phyloP scores from a whole-genome alignment of 2,888 invertebrate genomes.

The Octodonta nipae region DNA sequence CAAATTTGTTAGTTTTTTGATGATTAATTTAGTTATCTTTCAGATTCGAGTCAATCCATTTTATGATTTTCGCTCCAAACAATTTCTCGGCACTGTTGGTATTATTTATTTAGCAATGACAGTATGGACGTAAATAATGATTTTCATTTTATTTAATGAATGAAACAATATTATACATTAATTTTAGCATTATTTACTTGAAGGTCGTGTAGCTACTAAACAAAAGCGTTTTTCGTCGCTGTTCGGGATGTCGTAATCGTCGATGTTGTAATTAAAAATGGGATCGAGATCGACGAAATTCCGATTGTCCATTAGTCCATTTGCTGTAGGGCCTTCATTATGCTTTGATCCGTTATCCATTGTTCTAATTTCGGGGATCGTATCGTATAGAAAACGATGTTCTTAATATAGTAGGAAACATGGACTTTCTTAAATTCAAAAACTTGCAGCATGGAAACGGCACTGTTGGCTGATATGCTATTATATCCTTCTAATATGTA shows the following conservation, averaged over 20 bases:
- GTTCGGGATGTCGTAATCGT: slow-evolving; percentile 85
- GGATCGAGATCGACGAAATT: slow-evolving; percentile 92
- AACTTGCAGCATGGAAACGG: slow-evolving; percentile 91
- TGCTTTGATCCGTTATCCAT: slow-evolving; percentile 72
- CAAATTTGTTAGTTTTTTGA: no score
- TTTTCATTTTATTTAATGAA: no score
- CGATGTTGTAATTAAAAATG: slow-evolving; percentile 87
- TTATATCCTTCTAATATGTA: slow-evolving; percentile 97
- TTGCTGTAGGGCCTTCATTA: slow-evolving; percentile 65
- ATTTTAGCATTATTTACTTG: no score
- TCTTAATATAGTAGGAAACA: slow-evolving; percentile 96
- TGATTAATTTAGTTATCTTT: no score
- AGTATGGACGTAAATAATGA: no score
- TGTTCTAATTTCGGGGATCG: slow-evolving; percentile 76
- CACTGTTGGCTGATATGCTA: slow-evolving; percentile 96
- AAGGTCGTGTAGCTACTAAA: no score
- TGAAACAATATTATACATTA: no score
- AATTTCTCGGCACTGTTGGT: no score
- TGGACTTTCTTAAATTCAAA: slow-evolving; percentile 94
- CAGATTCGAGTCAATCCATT: no score
- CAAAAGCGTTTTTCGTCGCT: slow-evolving; percentile 84
- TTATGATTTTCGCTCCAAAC: no score
- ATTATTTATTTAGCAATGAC: no score
- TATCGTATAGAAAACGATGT: slow-evolving; percentile 91
- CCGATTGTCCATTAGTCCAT: slow-evolving; percentile 67